Evolutionary conservation across 1,140 invertebrate genomes (phyloP), one percentile per base, ranked within the genome.

Genomic region (Calliopsis andreniformis): DNA sequence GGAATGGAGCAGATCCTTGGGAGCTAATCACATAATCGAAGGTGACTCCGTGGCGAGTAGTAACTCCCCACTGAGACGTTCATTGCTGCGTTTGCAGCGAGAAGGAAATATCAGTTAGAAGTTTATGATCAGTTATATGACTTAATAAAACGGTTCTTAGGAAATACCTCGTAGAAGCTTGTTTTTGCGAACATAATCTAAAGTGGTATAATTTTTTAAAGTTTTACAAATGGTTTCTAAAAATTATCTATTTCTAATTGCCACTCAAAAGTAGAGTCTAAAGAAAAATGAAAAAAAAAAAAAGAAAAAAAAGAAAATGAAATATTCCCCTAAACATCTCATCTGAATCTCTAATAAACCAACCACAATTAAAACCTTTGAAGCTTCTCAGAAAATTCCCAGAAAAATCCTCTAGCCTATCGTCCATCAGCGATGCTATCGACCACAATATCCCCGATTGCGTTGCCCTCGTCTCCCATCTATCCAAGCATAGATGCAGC

Each of bases 1-100:
- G 30, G 68, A 71, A 51, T 28, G 30, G 28, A 28, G 42, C 35
- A 39, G 18, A 68, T 75, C 42, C 71, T 75, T 75, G 42, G 53
- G 3, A 58, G 30, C 39, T 39, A 56, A 67, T 67, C 39, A 75
- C 45, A 53, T 56, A 67, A 67, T 75, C 71, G 42, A 68, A 45
- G 62, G 8, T 67, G 39, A 56, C 35, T 73, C 55, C 14, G 25
- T 39, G 16, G 30, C 43, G 23, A 45, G 39, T 28, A 43, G 23
- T 25, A 69, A 69, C 53, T 45, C 53, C 28, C 53, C 53, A 14
- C 28, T 14, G 42, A 7, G 20, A 18, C 45, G 16, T 47, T 62
- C 35, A 49, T 62, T 71, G 6, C 0, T 14, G 8, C 2, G 67
- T 45, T 56, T 35, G 5, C 28, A n/a, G 6, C 25, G 39, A 25